Evolutionary conservation across 2,888 invertebrate genomes (phyloP), one percentile per base, ranked within the genome.

Genomic region (Imbricaverruca yamaguchii): DNA sequence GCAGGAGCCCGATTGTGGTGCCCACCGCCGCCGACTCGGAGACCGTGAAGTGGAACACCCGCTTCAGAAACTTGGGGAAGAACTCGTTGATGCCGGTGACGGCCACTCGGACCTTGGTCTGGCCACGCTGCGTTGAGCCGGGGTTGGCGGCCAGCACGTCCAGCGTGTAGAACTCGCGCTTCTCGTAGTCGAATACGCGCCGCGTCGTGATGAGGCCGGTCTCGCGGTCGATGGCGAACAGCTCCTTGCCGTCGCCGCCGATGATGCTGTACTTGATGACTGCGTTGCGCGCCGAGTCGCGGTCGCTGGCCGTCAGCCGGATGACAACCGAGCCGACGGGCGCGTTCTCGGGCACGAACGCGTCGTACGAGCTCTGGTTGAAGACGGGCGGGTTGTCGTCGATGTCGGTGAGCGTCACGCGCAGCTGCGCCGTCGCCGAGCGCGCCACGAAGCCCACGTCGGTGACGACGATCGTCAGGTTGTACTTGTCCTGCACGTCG

Each of bases 311-410:
- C 83, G 89, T 88, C 0, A 95, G 91, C 87, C 91, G 91, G 85
- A 91, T 93, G 15, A 96, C 93, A 84, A 91, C 91, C 83, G 92
- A 92, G 81, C 93, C 92, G 0, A 91, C 88, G 0, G 92, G 92
- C 21, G 92, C 91, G 86, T 97, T 97, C 89, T 97, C 97, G 0
- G 92, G 90, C 77, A 97, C 88, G 86, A 91, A 93, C 0, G 94
- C 94, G 84, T 93, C 90, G 86, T 93, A 96, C 80, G 90, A 88
- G 0, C 91, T 89, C 86, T 93, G 92, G 87, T 93, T 93, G 86
- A 97, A 98, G 21, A 90, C 89, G 0, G 97, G 97, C 15, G 95
- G 92, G 87, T 97, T 97, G 86, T 98, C 96, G 86, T 96, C 97
- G 65, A 97, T 94, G 86, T 98, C 97, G 0, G 94, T 94, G 1